Evolutionary conservation across 2,113 vertebrate genomes (phyloP), one percentile per base, ranked within the genome.

Genomic region (Tachuris rubrigastra): DNA sequence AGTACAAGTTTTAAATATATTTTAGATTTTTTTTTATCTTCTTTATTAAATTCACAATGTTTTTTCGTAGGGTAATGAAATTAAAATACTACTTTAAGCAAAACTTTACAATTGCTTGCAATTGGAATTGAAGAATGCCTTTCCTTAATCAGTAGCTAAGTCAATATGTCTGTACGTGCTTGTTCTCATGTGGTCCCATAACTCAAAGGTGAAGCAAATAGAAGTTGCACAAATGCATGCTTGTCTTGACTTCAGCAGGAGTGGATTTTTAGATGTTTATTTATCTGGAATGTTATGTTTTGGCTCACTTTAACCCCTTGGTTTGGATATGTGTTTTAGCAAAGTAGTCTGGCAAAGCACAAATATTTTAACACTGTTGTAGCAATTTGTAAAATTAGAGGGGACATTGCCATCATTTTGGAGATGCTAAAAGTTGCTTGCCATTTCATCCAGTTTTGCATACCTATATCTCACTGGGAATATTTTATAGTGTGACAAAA

Each of bases 191-290:
- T 93, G 92, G 85, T 90, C 60, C 50, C 65, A 39, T 95, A 94
- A 91, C 88, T 96, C 75, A 87, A 93, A 97, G 95, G 91, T 95
- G 95, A 95, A 96, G 96, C 91, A 97, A 98, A 96, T 87, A 96
- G 58, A 89, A 86, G 71, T 95, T 96, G 80, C 91, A 95, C 92
- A 97, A 97, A 97, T 85, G 86, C 87, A 73, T 97, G 83, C 94
- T 93, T 97, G 94, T 96, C 85, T 75, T 79, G 68, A 59, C 63
- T 93, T 86, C 73, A 75, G 44, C 10, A 11, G 66, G 65, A 90
- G 73, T 80, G 66, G 92, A 65, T 85, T 96, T 94, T 86, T 72
- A 84, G 69, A 44, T 95, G 69, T 97, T 96, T 96, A 84, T 96
- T 96, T 93, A 79, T 94, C 62, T 94, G 86, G 73, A 92, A 82